A percentile compares a stretch with the other conserved stretches of the same genome.
These are phyloP conservation scores for Blastomussa wellsi DNA, from an alignment of 92 coral and sea anemone genomes.

Conservation along the genomic window DNA sequence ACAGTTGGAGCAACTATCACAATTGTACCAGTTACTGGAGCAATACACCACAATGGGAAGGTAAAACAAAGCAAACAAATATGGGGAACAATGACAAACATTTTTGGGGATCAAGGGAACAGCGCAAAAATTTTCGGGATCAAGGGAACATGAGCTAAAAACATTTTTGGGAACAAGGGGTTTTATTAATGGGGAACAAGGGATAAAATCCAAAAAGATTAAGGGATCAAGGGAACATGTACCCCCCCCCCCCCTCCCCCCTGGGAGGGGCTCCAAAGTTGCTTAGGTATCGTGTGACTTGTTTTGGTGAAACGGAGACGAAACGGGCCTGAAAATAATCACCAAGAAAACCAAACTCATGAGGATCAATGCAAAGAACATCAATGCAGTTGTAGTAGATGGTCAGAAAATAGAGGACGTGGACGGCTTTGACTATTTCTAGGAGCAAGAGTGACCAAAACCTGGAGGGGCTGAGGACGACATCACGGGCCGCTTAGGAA, in stretches of 20 bases:
- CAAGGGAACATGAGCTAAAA: slow-evolving; percentile 34
- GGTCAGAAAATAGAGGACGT: too few relatives aligned
- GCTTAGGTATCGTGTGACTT: too few relatives aligned
- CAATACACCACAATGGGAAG: slow-evolving; percentile 35
- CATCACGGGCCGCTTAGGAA: too few relatives aligned
- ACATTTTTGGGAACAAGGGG: slow-evolving; percentile 34
- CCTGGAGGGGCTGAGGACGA: too few relatives aligned
- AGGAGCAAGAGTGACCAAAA: too few relatives aligned
- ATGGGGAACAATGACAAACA: slow-evolving; percentile 3
- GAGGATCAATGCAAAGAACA: too few relatives aligned
- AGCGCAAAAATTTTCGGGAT: slow-evolving; percentile 35
- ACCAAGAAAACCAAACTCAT: too few relatives aligned
- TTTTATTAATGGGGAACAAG: slow-evolving; percentile 27
- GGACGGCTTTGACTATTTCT: too few relatives aligned
- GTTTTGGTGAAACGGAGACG: too few relatives aligned
- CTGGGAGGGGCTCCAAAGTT: slow-evolving; percentile 60
- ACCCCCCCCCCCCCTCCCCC: slow-evolving; percentile 55
- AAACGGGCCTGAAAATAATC: too few relatives aligned
- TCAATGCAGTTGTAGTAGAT: too few relatives aligned
- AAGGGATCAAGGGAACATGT: slow-evolving; percentile 19
- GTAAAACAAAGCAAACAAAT: background rate
- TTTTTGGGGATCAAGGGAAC: slow-evolving; percentile 53
- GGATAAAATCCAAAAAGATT: slow-evolving; percentile 25
- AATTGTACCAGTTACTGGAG: slow-evolving; percentile 44
- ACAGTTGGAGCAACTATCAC: slow-evolving; percentile 33